A percentile compares a stretch with the other conserved stretches of the same genome.
Conservation (phyloP, 1,140 invertebrate species). For the Ectropis grisescens region DNA sequence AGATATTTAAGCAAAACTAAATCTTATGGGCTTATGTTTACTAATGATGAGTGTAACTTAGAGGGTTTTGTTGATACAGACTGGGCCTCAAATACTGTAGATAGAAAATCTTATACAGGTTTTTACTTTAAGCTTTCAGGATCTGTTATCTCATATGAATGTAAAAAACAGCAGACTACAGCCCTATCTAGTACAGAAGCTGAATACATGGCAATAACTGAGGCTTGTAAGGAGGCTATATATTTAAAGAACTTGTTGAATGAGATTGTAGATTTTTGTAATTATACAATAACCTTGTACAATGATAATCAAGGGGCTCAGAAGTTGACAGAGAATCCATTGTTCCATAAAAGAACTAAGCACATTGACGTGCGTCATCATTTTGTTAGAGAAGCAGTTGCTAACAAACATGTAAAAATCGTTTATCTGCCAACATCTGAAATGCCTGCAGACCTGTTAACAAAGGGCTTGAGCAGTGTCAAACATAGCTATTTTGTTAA, state of each 20-base stretch:
- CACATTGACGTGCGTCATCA: slow-evolving; percentile 1
- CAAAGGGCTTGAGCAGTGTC: not conserved
- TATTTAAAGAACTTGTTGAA: slow-evolving; percentile 25
- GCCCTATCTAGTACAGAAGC: slow-evolving; percentile 44
- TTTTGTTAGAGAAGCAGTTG: slow-evolving; percentile 2
- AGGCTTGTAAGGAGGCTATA: slow-evolving; percentile 29
- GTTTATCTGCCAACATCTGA: not conserved
- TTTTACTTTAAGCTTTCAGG: slow-evolving; percentile 17
- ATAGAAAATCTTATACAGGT: slow-evolving; percentile 24
- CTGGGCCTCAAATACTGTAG: slow-evolving; percentile 23
- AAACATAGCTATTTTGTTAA: slow-evolving; percentile 2
- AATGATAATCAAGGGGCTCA: slow-evolving; percentile 6
- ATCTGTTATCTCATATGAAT: slow-evolving; percentile 8
- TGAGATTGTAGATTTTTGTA: not conserved
- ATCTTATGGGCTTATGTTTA: too few relatives aligned
- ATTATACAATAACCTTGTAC: not conserved
- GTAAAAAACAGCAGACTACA: slow-evolving; percentile 4
- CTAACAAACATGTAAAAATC: not conserved
- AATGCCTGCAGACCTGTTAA: slow-evolving; percentile 2
- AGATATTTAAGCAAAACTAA: slow-evolving; percentile 9
- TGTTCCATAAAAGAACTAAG: slow-evolving; percentile 1
- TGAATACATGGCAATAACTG: slow-evolving; percentile 41
- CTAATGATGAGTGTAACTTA: slow-evolving; percentile 3
- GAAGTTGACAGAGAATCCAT: slow-evolving; percentile 2
- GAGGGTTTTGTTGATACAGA: slow-evolving; percentile 52